phyloP scores from a whole-genome alignment of 2,113 vertebrate species.

The Lophius piscatorius region DNA sequence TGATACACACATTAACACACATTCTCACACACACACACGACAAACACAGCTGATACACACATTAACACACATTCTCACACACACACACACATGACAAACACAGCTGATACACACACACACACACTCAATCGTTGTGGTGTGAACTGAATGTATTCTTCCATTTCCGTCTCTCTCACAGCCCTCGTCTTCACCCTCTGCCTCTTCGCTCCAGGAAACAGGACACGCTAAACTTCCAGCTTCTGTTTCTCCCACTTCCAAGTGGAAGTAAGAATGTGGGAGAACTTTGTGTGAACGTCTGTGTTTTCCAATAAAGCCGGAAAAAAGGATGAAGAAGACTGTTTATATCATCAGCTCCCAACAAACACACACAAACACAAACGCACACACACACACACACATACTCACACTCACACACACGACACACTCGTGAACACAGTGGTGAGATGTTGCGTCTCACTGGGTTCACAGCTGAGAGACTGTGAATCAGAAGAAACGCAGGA shows the following conservation, averaged over 20 bases:
- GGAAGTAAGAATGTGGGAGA: conserved; percentile 70
- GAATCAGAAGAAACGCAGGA: too few relatives aligned
- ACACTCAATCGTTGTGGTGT: background rate
- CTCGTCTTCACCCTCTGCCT: conserved; percentile 60
- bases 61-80: background rate
- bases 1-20: too few relatives aligned
- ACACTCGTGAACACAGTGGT: conserved; percentile 6
- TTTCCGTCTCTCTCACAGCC: conserved; percentile 42
- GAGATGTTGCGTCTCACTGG: too few relatives aligned
- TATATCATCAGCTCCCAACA: conserved; percentile 48
- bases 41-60: background rate
- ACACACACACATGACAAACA: background rate
- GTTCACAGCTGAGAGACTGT: too few relatives aligned
- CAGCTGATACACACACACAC: background rate
- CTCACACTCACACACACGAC: conserved; percentile 31
- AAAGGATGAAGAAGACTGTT: conserved; percentile 46
- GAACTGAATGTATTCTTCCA: conserved; percentile 45
- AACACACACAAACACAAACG: too few relatives aligned
- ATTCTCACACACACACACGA: too few relatives aligned
- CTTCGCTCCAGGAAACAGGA: conserved; percentile 64
- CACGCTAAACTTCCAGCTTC: conserved; percentile 80
- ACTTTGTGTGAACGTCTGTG: conserved; percentile 27
- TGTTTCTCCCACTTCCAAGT: conserved; percentile 79
- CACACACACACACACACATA: too few relatives aligned
- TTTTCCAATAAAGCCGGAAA: conserved; percentile 32